Evolutionary conservation across 1,140 invertebrate species (phyloP), one percentile per base, ranked within the genome.

Genomic region (Nebria ingens): DNA sequence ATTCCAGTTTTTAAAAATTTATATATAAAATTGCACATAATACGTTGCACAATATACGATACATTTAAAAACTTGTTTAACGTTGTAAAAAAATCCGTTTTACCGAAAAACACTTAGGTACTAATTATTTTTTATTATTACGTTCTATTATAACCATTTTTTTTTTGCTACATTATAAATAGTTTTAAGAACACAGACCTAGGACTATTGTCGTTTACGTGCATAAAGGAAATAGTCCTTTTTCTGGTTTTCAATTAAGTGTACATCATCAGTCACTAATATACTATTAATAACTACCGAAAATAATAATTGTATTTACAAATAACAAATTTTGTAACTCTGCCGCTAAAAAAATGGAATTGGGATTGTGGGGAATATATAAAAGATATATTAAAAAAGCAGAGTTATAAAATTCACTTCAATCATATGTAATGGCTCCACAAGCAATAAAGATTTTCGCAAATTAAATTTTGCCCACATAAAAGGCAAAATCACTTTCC

Each of bases 151-250:
- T n/a, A n/a, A n/a, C n/a, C n/a, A n/a, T n/a, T n/a, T n/a, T n/a
- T n/a, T n/a, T n/a, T 45, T 45, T 45, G 15, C 40, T 45, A 45
- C 40, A 45, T 45, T 45, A 45, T 45, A 45, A 45, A 45, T 45
- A 45, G 6, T 45, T 4, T 29, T 29, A 29, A 6, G 40, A 45
- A 45, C 17, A 17, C 40, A 45, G 40, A 45, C 6, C 9, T 17
- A 45, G 17, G 40, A 45, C 40, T 17, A 45, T 45, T 45, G 15
- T 11, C 6, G 9, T 45, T 45, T 45, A 45, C 6, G 40, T 45
- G 15, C 40, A 11, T 45, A 45, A 45, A 45, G 3, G 6, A 17
- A 45, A 45, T 45, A 45, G 40, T 17, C 15, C n/a, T n/a, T n/a
- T 11, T 17, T 45, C 40, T 45, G 40, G 4, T 12, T n/a, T 45